Base-by-base conservation (phyloP, 2,113 vertebrate genomes). In the Formicarius rufipectus region DNA sequence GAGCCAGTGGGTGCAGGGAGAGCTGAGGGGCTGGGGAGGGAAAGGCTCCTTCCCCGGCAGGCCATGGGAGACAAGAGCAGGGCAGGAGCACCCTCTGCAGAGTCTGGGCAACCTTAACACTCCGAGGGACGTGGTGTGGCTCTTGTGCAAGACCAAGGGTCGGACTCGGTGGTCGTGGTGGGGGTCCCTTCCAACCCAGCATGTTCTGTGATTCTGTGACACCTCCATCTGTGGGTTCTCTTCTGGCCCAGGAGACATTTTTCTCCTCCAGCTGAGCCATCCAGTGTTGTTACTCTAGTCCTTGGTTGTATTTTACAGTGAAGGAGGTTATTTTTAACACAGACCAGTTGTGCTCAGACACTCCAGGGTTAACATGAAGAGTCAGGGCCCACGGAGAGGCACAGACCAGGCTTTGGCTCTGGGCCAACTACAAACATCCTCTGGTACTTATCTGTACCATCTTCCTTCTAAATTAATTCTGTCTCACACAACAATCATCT, bases 271-370 rank as follows among this genome's bases (percentile, higher is more conserved):
- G 60, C 9, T 63, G 44, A 33, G 27, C 12, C 33, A 15, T 5
- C n/a, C 28, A 20, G 1, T 14, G 11, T 24, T 4, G 42, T 7
- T 17, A 4, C 33, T 27, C 0, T 1, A 13, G 15, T 12, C n/a
- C 11, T 2, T 21, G 37, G 49, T 10, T 25, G 39, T 0, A 24
- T 19, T 40, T 37, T 52, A 19, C 17, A 8, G 13, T 52, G 2
- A 12, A 68, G 40, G 21, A 64, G 25, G 33, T 1, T 37, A 6
- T 63, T 63, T 53, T 75, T 23, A 42, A 23, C 45, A 39, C 39
- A 39, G 35, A 27, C 15, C 37, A 22, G 12, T 20, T 17, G 60
- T 33, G 60, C 68, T 66, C 31, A 0, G 53, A 21, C 55, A 31
- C 35, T 53, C 5, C 30, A 15, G 71, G n/a, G 87, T 75, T 75